Percentiles rank a stretch among this genome's conserved stretches.
Conservation (phyloP, 2,888 invertebrate genomes). For the Drosophila austrosaltans region DNA sequence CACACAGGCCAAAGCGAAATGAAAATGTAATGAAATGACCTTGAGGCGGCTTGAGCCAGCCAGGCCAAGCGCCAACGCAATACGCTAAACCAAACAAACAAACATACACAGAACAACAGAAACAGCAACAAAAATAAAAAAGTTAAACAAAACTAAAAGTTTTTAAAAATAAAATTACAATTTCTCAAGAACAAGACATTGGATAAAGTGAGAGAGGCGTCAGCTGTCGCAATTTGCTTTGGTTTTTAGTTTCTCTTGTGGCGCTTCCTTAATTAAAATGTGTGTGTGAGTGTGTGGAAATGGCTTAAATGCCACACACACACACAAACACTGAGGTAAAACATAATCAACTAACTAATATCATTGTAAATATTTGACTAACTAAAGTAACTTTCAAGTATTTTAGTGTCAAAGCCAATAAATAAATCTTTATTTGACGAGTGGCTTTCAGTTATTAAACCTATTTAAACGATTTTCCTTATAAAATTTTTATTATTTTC, state of each 20-base stretch:
- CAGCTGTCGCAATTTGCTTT: not conserved
- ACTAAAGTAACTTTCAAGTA: no score
- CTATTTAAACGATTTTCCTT: no score
- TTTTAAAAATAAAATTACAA: slow-evolving; percentile 15
- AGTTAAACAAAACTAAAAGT: slow-evolving; percentile 29
- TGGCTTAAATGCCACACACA: not conserved
- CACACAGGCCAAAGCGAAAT: slow-evolving; percentile 50
- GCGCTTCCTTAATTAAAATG: not conserved
- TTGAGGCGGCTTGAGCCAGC: slow-evolving; percentile 41
- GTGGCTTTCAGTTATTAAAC: no score
- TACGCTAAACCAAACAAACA: slow-evolving; percentile 14
- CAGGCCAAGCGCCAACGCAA: slow-evolving; percentile 45
- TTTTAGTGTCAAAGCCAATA: no score
- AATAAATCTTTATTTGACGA: no score
- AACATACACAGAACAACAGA: no score
- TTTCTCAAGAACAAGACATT: slow-evolving; percentile 22
- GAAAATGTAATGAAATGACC: slow-evolving; percentile 74
- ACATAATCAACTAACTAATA: no score
- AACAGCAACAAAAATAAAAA: slow-evolving; percentile 17
- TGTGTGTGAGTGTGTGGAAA: not conserved
- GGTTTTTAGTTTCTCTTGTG: not conserved
- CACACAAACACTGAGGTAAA: not conserved
- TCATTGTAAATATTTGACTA: no score
- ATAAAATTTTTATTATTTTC: no score
- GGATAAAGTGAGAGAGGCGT: not conserved